Evolutionary conservation across 1,140 invertebrate species (phyloP).

Genomic region (Plutomurus gul): DNA sequence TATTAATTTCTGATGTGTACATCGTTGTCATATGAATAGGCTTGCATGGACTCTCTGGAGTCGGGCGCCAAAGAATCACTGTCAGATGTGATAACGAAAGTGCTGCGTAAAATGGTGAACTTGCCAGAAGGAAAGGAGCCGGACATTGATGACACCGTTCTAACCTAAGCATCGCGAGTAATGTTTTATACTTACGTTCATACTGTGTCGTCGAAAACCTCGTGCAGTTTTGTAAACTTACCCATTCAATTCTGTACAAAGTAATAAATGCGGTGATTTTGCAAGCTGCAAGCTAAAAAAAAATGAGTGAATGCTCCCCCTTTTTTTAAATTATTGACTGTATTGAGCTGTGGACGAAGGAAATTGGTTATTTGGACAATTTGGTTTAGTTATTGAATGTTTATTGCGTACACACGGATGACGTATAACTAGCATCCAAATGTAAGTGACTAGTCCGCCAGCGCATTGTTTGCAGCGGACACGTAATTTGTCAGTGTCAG

Average conservation of each 20-base stretch:
- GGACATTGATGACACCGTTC: conserved; percentile 86
- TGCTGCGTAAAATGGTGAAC: conserved; percentile 71
- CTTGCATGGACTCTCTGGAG: conserved; percentile 76
- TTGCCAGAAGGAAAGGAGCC: conserved; percentile 81
- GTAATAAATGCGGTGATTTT: no score
- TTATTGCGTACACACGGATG: conserved; percentile 16
- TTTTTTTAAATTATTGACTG: background rate
- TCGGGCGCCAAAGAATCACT: conserved; percentile 84
- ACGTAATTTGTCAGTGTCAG: conserved; percentile 9
- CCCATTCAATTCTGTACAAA: no score
- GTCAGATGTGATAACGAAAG: conserved; percentile 84
- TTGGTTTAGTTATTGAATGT: background rate
- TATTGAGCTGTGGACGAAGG: no score
- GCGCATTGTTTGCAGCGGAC: background rate
- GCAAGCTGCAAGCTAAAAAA: background rate
- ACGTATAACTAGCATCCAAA: background rate
- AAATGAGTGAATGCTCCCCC: no score
- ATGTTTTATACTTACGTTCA: conserved; percentile 2
- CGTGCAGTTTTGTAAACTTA: no score
- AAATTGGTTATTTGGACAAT: background rate
- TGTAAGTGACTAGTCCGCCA: conserved; percentile 8
- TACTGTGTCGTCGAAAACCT: no score
- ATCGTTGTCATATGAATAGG: conserved; percentile 61
- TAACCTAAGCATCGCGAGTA: conserved; percentile 67
- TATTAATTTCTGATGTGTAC: background rate